A percentile compares a stretch with the other conserved stretches of the same genome.
phyloP scores from a whole-genome alignment of 2,797 vertebrate genomes.

The Alfaro cultratus region DNA sequence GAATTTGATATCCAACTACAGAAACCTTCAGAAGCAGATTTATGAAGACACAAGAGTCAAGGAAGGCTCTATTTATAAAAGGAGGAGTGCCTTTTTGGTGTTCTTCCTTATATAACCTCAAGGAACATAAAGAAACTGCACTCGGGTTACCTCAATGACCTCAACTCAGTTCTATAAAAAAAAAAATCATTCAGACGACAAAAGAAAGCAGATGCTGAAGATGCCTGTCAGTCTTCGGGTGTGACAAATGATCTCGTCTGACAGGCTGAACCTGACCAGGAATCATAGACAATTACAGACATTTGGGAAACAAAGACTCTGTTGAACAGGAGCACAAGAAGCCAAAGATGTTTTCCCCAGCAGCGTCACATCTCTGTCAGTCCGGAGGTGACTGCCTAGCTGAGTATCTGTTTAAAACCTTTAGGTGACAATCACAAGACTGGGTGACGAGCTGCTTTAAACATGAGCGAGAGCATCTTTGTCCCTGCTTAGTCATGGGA shows the following conservation, averaged over 20 bases:
- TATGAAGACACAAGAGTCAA: background rate
- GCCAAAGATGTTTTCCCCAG: constrained; percentile 3
- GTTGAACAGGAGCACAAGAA: background rate
- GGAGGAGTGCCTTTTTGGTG: background rate
- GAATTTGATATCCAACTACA: constrained; percentile 12
- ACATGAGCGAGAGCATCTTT: background rate
- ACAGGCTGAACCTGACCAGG: constrained; percentile 59
- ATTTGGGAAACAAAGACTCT: constrained; percentile 14
- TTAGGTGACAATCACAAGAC: background rate
- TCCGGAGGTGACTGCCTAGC: background rate
- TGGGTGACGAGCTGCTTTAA: background rate
- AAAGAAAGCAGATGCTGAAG: background rate
- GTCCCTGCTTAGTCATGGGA: background rate
- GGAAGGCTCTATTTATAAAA: background rate
- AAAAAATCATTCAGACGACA: background rate
- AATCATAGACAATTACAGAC: constrained; percentile 12
- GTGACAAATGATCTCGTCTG: constrained; percentile 28
- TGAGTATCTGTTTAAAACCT: background rate
- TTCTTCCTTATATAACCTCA: background rate
- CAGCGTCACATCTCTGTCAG: constrained; percentile 6
- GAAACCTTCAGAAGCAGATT: background rate
- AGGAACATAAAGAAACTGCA: background rate
- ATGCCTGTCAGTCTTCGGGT: background rate
- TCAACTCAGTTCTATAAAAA: background rate
- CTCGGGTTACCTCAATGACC: background rate